Percentiles rank a stretch among this genome's conserved stretches.
phyloP scores from a whole-genome alignment of 2,113 vertebrate species.

The Apaloderma vittatum region DNA sequence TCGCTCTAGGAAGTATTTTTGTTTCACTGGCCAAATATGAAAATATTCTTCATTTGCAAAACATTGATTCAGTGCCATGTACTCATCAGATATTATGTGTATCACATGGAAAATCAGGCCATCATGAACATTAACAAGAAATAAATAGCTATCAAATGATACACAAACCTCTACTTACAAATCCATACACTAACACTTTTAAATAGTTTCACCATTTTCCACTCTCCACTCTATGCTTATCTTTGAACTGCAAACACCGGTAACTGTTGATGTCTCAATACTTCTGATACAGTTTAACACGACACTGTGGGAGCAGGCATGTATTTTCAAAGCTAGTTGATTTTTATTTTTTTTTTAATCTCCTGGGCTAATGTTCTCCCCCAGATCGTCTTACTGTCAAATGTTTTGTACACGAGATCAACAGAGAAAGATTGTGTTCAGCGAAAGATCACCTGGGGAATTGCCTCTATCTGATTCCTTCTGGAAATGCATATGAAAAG shows the following conservation, averaged over 20 bases:
- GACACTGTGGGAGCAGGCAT: background rate
- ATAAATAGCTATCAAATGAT: background rate
- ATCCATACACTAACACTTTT: background rate
- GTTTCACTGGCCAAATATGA: conserved; percentile 36
- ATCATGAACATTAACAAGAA: background rate
- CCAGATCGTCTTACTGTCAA: background rate
- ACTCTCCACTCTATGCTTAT: background rate
- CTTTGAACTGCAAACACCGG: background rate
- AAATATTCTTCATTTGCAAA: conserved; percentile 22
- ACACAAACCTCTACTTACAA: background rate
- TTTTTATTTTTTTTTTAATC: background rate
- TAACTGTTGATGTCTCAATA: background rate
- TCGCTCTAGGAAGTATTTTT: conserved; percentile 50
- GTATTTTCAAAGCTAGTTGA: background rate
- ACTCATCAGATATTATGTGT: background rate
- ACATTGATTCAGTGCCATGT: background rate
- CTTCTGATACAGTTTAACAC: background rate
- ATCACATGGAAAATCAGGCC: background rate
- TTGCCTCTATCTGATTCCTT: background rate
- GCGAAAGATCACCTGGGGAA: background rate
- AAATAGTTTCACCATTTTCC: background rate
- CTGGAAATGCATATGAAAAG: background rate
- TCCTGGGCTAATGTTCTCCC: background rate
- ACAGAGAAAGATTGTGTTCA: background rate
- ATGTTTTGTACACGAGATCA: background rate